Base-by-base conservation (phyloP, 2,888 invertebrate genomes). In the Drosophila testacea region DNA sequence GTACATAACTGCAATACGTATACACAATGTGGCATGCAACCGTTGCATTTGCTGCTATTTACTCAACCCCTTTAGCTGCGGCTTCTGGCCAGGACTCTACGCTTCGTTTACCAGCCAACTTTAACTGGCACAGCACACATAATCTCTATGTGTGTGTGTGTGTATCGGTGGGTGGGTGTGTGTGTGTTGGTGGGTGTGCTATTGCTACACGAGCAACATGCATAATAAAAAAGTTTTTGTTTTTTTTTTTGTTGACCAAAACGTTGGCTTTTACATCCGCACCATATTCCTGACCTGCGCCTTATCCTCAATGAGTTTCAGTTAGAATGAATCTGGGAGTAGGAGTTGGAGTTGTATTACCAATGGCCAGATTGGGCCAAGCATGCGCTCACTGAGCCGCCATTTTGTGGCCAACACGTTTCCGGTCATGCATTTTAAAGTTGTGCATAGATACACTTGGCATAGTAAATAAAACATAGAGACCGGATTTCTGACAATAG, bases 351-450 rank as follows among this genome's bases (percentile, higher is more conserved):
- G 34, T 16, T 6, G 44, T 54, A 51, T 51, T 54, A 30, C 30
- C 54, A 30, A 36, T 30, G 28, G 16, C 46, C 36, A 36, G 27
- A 13, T 5, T 27, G 30, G 36, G 44, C 50, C 63, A 68, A 56
- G 57, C 71, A 68, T 68, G 63, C 75, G 67, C 71, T 61, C 63
- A 51, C 41, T 4, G 69, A 55, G 66, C 46, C 57, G 42, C 69
- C 77, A 77, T 77, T 73, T 77, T 77, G 69, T 77, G 77, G 77
- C 69, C 77, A 69, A 51, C 62, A 59, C 66, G 41, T 69, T 77
- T 77, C 77, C 77, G 77, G 67, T 62, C 66, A 66, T 73, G 75
- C 66, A 77, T 69, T 71, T 64, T 42, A 13, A 13, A 62, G 39
- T 66, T 36, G 36, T 28, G 10, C 47, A 50, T 7, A 50, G 39